Conservation (phyloP, 2,113 vertebrate species). For the Aspidoscelis tigris region DNA sequence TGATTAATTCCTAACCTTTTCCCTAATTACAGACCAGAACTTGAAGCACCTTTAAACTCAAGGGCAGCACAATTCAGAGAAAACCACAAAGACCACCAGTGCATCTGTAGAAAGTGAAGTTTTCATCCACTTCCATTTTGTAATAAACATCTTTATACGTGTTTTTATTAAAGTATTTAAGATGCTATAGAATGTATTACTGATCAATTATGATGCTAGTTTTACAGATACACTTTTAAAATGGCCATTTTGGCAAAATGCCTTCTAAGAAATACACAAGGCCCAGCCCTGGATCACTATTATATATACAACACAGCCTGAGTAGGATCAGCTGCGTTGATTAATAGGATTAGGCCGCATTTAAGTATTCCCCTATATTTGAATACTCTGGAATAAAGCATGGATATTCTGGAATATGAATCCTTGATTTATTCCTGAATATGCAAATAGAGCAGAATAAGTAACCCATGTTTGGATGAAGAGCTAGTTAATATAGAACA, state of each 20-base stretch:
- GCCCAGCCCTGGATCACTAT: rapidly evolving
- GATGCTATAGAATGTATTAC: constrained; percentile 43
- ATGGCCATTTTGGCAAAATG: neutral
- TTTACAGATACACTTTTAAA: neutral
- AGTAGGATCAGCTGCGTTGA: too few relatives aligned
- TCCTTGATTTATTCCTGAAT: too few relatives aligned
- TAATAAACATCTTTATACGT: constrained; percentile 36
- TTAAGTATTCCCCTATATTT: too few relatives aligned
- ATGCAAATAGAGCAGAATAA: too few relatives aligned
- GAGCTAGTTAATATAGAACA: neutral
- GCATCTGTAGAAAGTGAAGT: constrained; percentile 32
- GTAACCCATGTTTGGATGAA: too few relatives aligned
- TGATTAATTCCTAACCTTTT: neutral
- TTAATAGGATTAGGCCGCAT: too few relatives aligned
- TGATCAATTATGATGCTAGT: constrained; percentile 38
- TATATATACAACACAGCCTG: neutral
- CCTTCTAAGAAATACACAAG: neutral
- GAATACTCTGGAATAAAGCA: too few relatives aligned
- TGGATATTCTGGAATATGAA: too few relatives aligned
- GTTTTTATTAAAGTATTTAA: constrained; percentile 43
- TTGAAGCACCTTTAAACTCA: constrained; percentile 31
- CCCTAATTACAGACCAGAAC: constrained; percentile 50
- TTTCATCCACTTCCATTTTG: constrained; percentile 5
- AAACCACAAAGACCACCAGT: constrained; percentile 16
- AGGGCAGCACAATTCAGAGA: neutral